Evolutionary conservation across 2,797 vertebrate genomes (phyloP), one percentile per base, ranked within the genome.

Genomic region (Tadarida brasiliensis): DNA sequence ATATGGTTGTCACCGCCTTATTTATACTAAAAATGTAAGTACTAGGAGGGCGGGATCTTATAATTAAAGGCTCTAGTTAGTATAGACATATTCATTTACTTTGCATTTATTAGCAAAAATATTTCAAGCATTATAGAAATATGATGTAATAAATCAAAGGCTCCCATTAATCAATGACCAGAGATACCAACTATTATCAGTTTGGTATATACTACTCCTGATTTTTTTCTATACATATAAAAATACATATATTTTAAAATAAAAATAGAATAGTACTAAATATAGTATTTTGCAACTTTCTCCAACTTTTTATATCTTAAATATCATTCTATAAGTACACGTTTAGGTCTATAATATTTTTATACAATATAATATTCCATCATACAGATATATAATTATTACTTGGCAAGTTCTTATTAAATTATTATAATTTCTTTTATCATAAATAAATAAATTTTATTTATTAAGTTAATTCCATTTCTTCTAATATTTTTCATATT

Each of bases 351-450:
- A 81, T 22, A 82, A 63, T 85, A 70, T 76, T 71, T 90, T 63
- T 74, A 92, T n/a, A n/a, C 28, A 88, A 39, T 49, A 89, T 14
- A n/a, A 28, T 87, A 91, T 80, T 70, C 65, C 1, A 81, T 57
- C 87, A 81, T 35, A 90, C 14, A 85, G 51, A 90, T 47, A 74
- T 22, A 30, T 59, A 49, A 89, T 76, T 68, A 33, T 30, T 87
- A 87, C 51, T 77, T 54, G n/a, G 20, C 7, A 84, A 90, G 57
- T 84, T 90, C 51, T 89, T 68, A 68, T 78, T 86, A 70, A 70
- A 71, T 71, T 51, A 90, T 26, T 71, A 68, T 65, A 65, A 35
- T 90, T 91, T 87, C 91, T 82, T 93, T 90, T 94, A 80, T 28
- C n/a, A 86, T 44, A 44, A 44, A 44, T 44, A 44, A 44, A 44